phyloP scores from a whole-genome alignment of 2,797 vertebrate genomes.

The Ceyx erithaca region DNA sequence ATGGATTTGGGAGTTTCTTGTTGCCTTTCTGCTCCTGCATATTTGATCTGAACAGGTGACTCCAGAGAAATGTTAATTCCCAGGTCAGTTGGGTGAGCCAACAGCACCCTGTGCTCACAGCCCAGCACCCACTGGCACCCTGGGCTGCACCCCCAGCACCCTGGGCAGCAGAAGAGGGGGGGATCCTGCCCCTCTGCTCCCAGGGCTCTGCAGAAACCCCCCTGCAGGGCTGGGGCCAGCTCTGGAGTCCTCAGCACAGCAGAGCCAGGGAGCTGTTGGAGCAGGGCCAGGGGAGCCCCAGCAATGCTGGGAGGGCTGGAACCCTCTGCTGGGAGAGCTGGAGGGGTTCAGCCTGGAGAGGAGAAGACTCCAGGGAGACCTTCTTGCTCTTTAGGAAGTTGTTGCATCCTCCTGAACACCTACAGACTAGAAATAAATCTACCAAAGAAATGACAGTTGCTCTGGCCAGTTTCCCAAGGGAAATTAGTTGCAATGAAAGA shows the following conservation, averaged over 20 bases:
- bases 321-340: not conserved
- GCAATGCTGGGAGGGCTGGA: not conserved
- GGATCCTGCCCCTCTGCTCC: too few species aligned
- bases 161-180: too few species aligned
- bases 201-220: too few species aligned
- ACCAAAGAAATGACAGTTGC: not conserved
- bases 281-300: not conserved
- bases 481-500: not conserved
- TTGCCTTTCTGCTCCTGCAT: not conserved
- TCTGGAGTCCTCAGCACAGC: too few species aligned
- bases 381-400: not conserved
- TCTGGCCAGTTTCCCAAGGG: not conserved
- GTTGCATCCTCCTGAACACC: not conserved
- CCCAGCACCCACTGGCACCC: too few species aligned
- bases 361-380: too few species aligned
- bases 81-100: not conserved
- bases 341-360: too few species aligned
- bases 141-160: too few species aligned
- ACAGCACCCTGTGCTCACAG: too few species aligned
- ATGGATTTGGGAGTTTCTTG: not conserved
- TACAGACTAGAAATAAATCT: not conserved
- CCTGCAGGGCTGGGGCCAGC: too few species aligned
- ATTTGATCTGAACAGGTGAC: not conserved
- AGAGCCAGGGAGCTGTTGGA: too few species aligned
- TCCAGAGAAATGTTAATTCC: not conserved